phyloP scores from a whole-genome alignment of 2,113 vertebrate species.

The Potamarius usumacintae region DNA sequence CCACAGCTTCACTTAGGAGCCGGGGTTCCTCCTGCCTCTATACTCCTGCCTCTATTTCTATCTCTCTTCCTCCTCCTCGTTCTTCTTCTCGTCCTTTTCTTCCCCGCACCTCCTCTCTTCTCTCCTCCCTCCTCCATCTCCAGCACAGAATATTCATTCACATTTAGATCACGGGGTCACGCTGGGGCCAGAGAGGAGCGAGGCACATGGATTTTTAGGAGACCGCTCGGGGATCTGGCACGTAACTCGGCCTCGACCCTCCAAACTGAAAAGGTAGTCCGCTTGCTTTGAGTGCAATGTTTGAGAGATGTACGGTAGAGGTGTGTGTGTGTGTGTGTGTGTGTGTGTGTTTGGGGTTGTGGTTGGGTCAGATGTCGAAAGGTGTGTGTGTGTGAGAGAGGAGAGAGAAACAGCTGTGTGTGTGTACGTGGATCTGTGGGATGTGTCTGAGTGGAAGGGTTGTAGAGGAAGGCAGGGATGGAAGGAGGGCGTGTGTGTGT shows the following conservation, averaged over 20 bases:
- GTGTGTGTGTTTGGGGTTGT: constrained; percentile 26
- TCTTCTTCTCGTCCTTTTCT: constrained; percentile 43
- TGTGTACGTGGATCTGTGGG: constrained; percentile 46
- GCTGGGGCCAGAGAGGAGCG: constrained; percentile 74
- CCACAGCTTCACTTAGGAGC: constrained; percentile 1
- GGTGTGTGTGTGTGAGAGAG: background rate
- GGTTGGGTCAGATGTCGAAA: constrained; percentile 39
- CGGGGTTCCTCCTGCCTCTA: constrained; percentile 26
- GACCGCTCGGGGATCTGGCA: constrained; percentile 78
- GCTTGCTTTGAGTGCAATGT: constrained; percentile 51
- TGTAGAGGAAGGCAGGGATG: constrained; percentile 16
- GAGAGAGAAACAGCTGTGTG: background rate
- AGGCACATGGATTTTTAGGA: constrained; percentile 60
- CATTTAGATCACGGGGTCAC: constrained; percentile 81
- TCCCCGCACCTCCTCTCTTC: constrained; percentile 48
- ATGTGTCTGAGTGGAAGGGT: constrained; percentile 3
- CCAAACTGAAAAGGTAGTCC: constrained; percentile 63
- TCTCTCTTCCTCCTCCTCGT: constrained; percentile 46
- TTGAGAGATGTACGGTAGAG: constrained; percentile 11
- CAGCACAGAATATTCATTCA: constrained; percentile 83
- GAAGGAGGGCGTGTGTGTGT: constrained; percentile 34
- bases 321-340: background rate
- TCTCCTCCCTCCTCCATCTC: constrained; percentile 63
- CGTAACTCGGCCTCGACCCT: constrained; percentile 63
- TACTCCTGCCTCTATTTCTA: constrained; percentile 41